Evolutionary conservation across 2,113 vertebrate species (phyloP), one percentile per base, ranked within the genome.

Genomic region (Erinaceus europaeus): DNA sequence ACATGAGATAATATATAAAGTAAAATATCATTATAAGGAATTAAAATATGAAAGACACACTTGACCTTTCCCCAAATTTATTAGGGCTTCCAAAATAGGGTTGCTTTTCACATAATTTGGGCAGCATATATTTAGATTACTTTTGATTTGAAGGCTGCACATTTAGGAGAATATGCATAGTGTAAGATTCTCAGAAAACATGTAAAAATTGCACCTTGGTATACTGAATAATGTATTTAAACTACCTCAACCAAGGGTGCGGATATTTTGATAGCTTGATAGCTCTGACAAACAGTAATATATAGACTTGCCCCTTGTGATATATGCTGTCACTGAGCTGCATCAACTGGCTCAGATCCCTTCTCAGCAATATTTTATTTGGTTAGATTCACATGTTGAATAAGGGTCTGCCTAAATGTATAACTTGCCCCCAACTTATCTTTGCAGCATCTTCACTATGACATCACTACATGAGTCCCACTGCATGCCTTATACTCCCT

Each of bases 231-330:
- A 86, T 88, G 62, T 72, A 88, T 90, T 34, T 81, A 78, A 90
- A 86, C 55, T 72, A 83, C 61, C 61, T 62, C 55, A 42, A 29
- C 44, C 71, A 91, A 80, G 75, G 82, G 85, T 67, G 48, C 88
- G 84, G 88, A 61, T 90, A 94, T 74, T 90, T 73, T 90, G 74
- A 88, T 90, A 80, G 68, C n/a, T 89, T 87, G 32, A 89, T 73
- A 55, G 64, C 59, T 73, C 57, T 91, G 84, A 93, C 79, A 91
- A 90, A 73, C 73, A 23, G 21, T 79, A 91, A 88, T 71, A 85
- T 86, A 83, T 50, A 85, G 61, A 72, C 62, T 77, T 86, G 52
- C 13, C 29, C 44, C 5, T 74, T 80, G 50, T 85, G 71, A 74
- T 85, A 73, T 82, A 71, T 64, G 69, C 69, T 77, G 69, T 82